Evolutionary conservation across 2,888 invertebrate species (phyloP), one percentile per base, ranked within the genome.

Genomic region (Cyclophora punctaria): DNA sequence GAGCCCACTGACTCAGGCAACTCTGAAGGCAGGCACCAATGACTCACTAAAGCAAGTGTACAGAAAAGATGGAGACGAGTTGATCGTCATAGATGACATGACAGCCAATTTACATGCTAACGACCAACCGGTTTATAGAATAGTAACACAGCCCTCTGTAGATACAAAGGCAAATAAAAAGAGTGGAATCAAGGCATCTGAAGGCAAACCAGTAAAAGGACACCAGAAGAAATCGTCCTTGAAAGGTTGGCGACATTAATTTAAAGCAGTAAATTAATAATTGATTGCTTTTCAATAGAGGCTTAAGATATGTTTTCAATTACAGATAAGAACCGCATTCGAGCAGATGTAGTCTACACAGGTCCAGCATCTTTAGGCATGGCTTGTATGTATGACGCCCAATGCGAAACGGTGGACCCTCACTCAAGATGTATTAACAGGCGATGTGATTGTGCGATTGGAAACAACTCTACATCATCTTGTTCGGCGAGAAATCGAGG

Each of bases 361-460:
- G 87, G 85, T 0, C 87, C 89, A 46, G 91, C 95, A 4, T 95
- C 95, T 20, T 85, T 97, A 41, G 96, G 97, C 4, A 90, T 94
- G 68, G 83, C 91, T 3, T 97, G 97, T 71, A 83, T 90, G 44
- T 91, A 91, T 34, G 93, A 96, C 76, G 83, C 92, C 40, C 95
- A 97, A 79, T 97, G 97, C 70, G 92, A 92, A 66, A 89, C 92
- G 62, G 92, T 96, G 4, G 97, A 97, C 83, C 90, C 93, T 0
- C 89, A 93, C 71, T 93, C 96, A 0, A 84, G 91, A 50, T 97
- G 97, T 74, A 76, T 91, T 35, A 91, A 92, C 64, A 95, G 95
- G 50, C 73, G 90, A 51, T 97, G 97, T 71, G 95, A 96, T 70
- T 97, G 96, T 73, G 83, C 90, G 5, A 80, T 90, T 55, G 84